Percentiles rank a stretch among this genome's conserved stretches.
Conservation (phyloP, 2,888 invertebrate genomes). For the Lymantria monacha region DNA sequence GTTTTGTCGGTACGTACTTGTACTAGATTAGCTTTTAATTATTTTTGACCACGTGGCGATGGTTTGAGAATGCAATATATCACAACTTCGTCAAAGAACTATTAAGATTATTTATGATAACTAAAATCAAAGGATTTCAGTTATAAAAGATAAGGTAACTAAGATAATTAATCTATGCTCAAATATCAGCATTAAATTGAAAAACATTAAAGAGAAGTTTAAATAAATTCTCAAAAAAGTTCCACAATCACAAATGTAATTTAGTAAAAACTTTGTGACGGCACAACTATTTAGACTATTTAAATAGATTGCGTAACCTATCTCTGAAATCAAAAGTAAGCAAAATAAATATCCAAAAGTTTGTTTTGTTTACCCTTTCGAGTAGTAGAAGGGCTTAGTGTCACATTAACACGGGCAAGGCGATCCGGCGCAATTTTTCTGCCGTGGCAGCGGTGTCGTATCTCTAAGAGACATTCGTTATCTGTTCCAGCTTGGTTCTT, state of each 20-base stretch:
- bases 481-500: slow-evolving; percentile 65
- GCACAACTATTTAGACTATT: slow-evolving; percentile 24
- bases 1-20: no score
- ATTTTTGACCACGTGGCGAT: no score
- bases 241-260: slow-evolving; percentile 31
- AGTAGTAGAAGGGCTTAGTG: slow-evolving; percentile 45
- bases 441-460: slow-evolving; percentile 29
- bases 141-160: no score
- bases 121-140: no score
- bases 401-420: slow-evolving; percentile 49
- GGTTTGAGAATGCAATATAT: no score
- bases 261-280: slow-evolving; percentile 36
- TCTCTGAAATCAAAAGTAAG: slow-evolving; percentile 40
- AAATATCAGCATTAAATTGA: no score
- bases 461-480: slow-evolving; percentile 62
- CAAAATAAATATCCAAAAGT: slow-evolving; percentile 30
- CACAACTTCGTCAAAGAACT: no score
- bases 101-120: no score
- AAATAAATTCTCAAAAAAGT: slow-evolving; percentile 11
- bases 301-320: slow-evolving; percentile 25
- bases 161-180: no score
- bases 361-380: slow-evolving; percentile 46
- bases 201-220: no score
- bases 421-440: slow-evolving; percentile 34
- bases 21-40: no score